Base-by-base conservation (phyloP, 2,797 vertebrate species). In the Anguilla marmorata region DNA sequence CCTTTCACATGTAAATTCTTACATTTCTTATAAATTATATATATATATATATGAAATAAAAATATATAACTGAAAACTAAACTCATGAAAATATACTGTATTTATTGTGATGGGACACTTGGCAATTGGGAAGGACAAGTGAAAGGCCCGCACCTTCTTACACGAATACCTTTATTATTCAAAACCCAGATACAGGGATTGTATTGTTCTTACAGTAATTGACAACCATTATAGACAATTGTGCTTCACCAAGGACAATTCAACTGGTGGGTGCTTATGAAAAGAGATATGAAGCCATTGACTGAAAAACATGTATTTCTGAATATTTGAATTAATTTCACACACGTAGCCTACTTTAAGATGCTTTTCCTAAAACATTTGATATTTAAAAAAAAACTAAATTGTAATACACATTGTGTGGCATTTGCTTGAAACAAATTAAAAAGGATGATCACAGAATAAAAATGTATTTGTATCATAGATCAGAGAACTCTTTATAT, bases 131-230 rank as follows among this genome's bases (percentile, higher is more conserved):
- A 82, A 82, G 41, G 79, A 50, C 79, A 50, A 82, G 79, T 50
- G 45, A 50, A 82, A 50, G 79, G 45, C 79, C 79, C 79, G 21
- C 79, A 50, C 33, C 21, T 50, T 82, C 79, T 82, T 50, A 50
- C 45, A 48, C 21, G 50, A 82, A 82, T 12, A 50, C 79, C 79
- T 82, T 82, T 82, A 82, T 82, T 50, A 48, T 79, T 7, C 7
- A n/a, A 50, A 50, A 82, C 41, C 5, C 41, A 82, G 45, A 21
- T 82, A 6, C 79, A 50, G 16, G 45, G 19, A 6, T 45, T 79
- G 11, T 37, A 79, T 79, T 79, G 74, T 19, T 8, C 37, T 45
- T 41, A 37, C 30, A 79, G 14, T 79, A 41, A 19, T 45, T 21
- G 63, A 69, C 63, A 69, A 27, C 24, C n/a, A 27, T 27, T n/a